These are phyloP conservation scores for Cichlasoma orientale DNA, from an alignment of 2,797 vertebrate species.

Conservation along the genomic window DNA sequence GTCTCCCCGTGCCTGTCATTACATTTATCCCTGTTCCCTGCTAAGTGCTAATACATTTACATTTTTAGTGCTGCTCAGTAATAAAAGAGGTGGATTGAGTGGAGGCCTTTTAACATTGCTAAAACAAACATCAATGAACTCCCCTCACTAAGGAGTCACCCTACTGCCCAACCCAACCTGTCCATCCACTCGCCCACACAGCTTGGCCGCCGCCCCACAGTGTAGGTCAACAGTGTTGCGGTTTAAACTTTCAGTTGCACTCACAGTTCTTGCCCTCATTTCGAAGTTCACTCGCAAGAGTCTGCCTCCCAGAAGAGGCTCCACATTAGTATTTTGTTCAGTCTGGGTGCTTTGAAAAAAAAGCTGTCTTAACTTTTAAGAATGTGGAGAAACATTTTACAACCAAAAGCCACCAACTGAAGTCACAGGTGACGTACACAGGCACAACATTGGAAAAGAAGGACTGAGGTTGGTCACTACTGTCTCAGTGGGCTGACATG, in stretches of 20 bases:
- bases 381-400: slow-evolving; percentile 41
- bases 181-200: slow-evolving; percentile 37
- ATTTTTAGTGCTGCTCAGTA: slow-evolving; percentile 80
- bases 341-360: slow-evolving; percentile 32
- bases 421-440: slow-evolving; percentile 58
- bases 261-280: slow-evolving; percentile 61
- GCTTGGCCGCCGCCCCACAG: slow-evolving; percentile 74
- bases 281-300: slow-evolving; percentile 46
- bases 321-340: slow-evolving; percentile 45
- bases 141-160: slow-evolving; percentile 47
- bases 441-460: slow-evolving; percentile 54
- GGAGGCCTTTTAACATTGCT: slow-evolving; percentile 60
- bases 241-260: slow-evolving; percentile 72
- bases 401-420: slow-evolving; percentile 44
- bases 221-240: slow-evolving; percentile 85
- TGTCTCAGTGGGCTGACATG: slow-evolving; percentile 54
- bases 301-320: slow-evolving; percentile 48
- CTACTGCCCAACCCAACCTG: slow-evolving; percentile 18
- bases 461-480: slow-evolving; percentile 46
- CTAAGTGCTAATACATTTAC: slow-evolving; percentile 80
- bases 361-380: slow-evolving; percentile 13
- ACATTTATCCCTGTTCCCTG: slow-evolving; percentile 69
- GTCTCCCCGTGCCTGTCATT: slow-evolving; percentile 54
- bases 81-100: slow-evolving; percentile 70
- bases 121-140: slow-evolving; percentile 70